Conservation (phyloP, 2,888 invertebrate genomes). For the Xanthia icteritia region DNA sequence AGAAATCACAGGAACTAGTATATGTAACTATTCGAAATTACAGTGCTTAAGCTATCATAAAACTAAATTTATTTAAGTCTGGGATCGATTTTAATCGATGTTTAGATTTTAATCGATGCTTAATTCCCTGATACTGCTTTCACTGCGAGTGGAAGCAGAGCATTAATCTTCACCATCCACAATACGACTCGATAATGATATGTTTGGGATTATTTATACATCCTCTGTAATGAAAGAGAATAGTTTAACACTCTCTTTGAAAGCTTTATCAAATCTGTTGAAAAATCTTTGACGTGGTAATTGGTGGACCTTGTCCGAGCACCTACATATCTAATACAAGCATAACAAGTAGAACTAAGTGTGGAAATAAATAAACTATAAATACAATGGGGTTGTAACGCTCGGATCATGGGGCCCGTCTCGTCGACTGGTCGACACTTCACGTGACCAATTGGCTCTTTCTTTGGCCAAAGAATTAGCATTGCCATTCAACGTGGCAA, state of each 20-base stretch:
- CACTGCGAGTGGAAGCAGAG: constrained; percentile 31
- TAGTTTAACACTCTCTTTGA: background rate
- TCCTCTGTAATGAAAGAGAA: constrained; percentile 1
- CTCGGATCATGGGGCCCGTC: too few relatives aligned
- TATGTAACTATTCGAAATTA: constrained; percentile 11
- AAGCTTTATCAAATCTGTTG: too few relatives aligned
- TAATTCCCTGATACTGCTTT: constrained; percentile 48
- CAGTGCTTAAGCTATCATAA: constrained; percentile 29
- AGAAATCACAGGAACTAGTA: background rate
- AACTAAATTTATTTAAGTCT: constrained; percentile 32
- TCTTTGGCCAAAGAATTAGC: too few relatives aligned
- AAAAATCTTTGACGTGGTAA: too few relatives aligned
- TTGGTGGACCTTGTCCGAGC: too few relatives aligned
- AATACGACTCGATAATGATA: constrained; percentile 40
- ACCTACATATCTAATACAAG: too few relatives aligned
- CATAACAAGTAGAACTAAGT: too few relatives aligned
- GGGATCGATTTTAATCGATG: constrained; percentile 32
- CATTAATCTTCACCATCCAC: constrained; percentile 40
- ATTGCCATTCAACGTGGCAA: too few relatives aligned
- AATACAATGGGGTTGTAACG: too few relatives aligned
- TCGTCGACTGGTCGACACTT: too few relatives aligned
- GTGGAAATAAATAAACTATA: too few relatives aligned
- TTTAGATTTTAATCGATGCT: constrained; percentile 44
- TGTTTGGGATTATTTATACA: constrained; percentile 24
- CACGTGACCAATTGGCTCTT: too few relatives aligned